Evolutionary conservation across 2,888 invertebrate species (phyloP), one percentile per base, ranked within the genome.

Genomic region (Caenorhabditis drosophilae): DNA sequence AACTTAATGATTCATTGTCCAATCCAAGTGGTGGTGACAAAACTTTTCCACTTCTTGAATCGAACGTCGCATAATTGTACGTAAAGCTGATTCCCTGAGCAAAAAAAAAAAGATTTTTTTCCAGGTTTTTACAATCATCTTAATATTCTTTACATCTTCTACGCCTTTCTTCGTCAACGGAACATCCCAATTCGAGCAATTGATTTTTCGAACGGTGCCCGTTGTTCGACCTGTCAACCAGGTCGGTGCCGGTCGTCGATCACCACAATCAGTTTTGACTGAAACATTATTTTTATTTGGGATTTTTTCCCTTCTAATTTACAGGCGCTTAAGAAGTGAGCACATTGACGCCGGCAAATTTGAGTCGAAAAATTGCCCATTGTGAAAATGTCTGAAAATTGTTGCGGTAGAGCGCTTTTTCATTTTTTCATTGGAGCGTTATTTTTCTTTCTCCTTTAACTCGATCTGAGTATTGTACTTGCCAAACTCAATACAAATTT

Each of bases 121-220:
- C n/a, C n/a, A n/a, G n/a, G n/a, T n/a, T n/a, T n/a, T n/a, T n/a
- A n/a, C n/a, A n/a, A n/a, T n/a, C n/a, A n/a, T n/a, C n/a, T n/a
- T n/a, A n/a, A n/a, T n/a, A n/a, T n/a, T n/a, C n/a, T 18, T 34
- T 20, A 64, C 64, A 53, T 66, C 60, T 7, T 18, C 25, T 22
- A 22, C 44, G 9, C 66, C 66, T 36, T 66, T 66, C 6, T 44
- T 45, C 3, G 60, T 66, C 22, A 66, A 25, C 0, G 66, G 66
- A 4, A 66, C 7, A n/a, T 52, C 52, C 66, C 66, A 66, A 36
- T 66, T 38, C 9, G 66, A 66, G 25, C 66, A 66, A 34, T 66
- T 60, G 31, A 66, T 52, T 38, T 66, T 64, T n/a, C 64, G 49
- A 11, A 26, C 48, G 0, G 46, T 6, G 4, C 44, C 41, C 2